Evolutionary conservation across 2,797 vertebrate species (phyloP).

Genomic region (Kryptopterus vitreolus): DNA sequence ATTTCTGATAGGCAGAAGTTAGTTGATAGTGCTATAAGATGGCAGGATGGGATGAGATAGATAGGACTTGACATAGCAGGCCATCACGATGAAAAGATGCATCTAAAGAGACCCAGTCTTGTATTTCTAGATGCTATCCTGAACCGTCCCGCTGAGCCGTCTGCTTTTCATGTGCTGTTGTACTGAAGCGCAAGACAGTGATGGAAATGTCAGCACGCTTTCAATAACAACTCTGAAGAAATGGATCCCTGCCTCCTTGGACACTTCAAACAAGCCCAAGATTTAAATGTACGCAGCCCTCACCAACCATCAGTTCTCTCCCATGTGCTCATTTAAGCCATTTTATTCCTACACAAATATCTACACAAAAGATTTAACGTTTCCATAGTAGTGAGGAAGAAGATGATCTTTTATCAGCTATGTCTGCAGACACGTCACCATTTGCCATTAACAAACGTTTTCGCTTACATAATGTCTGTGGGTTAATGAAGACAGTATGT

Average conservation of each 20-base stretch:
- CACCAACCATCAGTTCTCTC: background rate
- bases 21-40: background rate
- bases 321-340: background rate
- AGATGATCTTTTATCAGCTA: background rate
- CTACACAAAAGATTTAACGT: background rate
- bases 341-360: background rate
- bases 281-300: background rate
- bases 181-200: background rate
- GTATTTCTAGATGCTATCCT: background rate
- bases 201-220: slow-evolving; percentile 10
- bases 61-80: background rate
- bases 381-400: background rate
- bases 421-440: background rate
- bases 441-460: background rate
- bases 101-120: background rate
- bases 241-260: background rate
- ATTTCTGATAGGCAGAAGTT: background rate
- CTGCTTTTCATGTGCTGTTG: slow-evolving; percentile 2
- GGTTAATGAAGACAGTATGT: background rate
- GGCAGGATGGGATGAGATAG: background rate
- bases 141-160: background rate
- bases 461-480: background rate
- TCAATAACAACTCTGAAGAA: background rate
- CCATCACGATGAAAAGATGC: background rate
- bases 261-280: background rate